Percentiles rank a stretch among this genome's conserved stretches.
These are phyloP conservation scores for Lepus americanus DNA, from an alignment of 2,113 vertebrate species.

Conservation along the genomic window DNA sequence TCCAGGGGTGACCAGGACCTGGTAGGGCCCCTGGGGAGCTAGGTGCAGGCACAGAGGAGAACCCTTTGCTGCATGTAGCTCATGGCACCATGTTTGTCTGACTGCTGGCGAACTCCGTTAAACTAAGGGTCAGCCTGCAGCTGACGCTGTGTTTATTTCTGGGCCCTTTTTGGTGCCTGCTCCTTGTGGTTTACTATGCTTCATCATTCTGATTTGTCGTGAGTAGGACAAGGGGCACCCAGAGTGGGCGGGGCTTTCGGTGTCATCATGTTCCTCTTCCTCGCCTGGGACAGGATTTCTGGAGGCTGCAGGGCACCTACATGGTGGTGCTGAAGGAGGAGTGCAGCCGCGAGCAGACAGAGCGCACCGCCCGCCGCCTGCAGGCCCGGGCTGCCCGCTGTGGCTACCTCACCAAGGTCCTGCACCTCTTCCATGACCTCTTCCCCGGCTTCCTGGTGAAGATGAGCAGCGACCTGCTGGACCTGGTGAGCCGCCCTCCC, in stretches of 20 bases:
- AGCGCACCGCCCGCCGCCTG: conserved; percentile 84
- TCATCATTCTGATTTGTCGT: background rate
- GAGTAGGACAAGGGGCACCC: too few species aligned
- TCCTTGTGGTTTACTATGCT: background rate
- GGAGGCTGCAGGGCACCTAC: conserved; percentile 92
- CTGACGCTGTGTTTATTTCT: background rate
- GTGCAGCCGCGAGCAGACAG: conserved; percentile 84
- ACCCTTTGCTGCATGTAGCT: accelerated
- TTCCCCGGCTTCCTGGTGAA: conserved; percentile 89
- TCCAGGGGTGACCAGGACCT: background rate
- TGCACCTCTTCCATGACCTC: conserved; percentile 89
- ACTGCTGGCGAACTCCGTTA: too few species aligned
- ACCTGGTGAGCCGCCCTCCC: conserved; percentile 85
- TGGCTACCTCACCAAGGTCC: conserved; percentile 88
- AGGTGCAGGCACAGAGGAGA: background rate
- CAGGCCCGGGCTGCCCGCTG: conserved; percentile 87
- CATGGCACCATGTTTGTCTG: background rate
- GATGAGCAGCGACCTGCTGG: conserved; percentile 89
- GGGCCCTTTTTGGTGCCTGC: background rate
- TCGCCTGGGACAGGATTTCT: conserved; percentile 85
- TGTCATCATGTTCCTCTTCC: background rate
- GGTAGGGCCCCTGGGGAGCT: background rate
- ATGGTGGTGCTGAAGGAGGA: conserved; percentile 89
- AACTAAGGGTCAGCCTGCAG: background rate
- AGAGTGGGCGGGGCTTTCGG: background rate